Conservation (phyloP, 2,113 vertebrate genomes). For the Lontra canadensis region DNA sequence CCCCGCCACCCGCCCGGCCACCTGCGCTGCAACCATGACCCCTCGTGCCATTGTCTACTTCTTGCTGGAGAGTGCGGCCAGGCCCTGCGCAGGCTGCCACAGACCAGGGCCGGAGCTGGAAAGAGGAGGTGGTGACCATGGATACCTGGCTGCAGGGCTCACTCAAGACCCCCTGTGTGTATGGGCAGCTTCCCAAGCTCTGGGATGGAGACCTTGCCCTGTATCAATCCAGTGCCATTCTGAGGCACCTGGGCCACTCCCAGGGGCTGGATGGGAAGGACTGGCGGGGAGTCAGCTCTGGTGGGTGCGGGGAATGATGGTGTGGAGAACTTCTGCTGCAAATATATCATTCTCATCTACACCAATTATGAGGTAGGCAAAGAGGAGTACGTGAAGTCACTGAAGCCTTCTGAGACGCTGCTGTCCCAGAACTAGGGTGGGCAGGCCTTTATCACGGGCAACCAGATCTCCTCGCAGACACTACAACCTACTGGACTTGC, state of each 20-base stretch:
- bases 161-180: not conserved
- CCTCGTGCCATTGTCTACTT: not conserved
- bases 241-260: not conserved
- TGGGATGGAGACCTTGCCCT: not conserved
- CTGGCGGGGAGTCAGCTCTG: not conserved
- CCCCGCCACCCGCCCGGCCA: too few relatives aligned
- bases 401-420: not conserved
- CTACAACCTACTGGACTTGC: not conserved
- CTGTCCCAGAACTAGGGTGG: not conserved
- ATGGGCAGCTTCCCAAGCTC: not conserved
- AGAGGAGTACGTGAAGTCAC: not conserved
- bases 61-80: not conserved
- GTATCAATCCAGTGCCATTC: not conserved
- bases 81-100: accelerated
- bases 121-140: not conserved
- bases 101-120: not conserved
- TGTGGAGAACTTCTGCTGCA: not conserved
- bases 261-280: not conserved
- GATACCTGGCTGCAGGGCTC: not conserved
- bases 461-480: not conserved
- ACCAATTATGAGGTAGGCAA: not conserved
- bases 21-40: not conserved
- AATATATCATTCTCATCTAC: not conserved
- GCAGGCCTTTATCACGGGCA: not conserved
- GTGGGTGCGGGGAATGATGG: not conserved